phyloP scores from a whole-genome alignment of 2,113 vertebrate species.

The Gavialis gangeticus region DNA sequence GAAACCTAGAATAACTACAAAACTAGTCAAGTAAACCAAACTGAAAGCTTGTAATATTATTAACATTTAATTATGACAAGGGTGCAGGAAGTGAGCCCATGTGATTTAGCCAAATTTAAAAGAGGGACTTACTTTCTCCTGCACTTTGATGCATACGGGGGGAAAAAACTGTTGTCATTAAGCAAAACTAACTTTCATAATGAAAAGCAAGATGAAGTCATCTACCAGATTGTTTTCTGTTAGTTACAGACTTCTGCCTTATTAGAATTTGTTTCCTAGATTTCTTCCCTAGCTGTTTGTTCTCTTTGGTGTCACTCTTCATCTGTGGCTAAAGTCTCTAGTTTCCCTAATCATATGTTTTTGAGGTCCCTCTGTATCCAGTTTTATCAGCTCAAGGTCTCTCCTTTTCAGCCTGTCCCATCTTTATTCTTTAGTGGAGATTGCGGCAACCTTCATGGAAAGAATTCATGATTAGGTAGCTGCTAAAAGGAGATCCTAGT shows the following conservation, averaged over 20 bases:
- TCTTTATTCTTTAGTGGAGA: not conserved
- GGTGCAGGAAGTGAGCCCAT: not conserved
- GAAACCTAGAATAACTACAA: not conserved
- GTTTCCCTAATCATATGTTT: not conserved
- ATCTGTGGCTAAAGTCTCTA: conserved; percentile 10
- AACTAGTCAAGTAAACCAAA: not conserved
- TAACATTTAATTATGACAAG: not conserved
- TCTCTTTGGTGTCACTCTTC: conserved; percentile 56
- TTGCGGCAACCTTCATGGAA: not conserved
- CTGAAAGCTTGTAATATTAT: not conserved
- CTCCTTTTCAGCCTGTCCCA: not conserved
- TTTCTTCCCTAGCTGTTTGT: conserved; percentile 57
- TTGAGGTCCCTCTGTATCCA: not conserved
- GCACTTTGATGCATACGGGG: not conserved
- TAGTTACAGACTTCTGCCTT: conserved; percentile 58
- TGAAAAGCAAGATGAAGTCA: conserved; percentile 12
- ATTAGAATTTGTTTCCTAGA: conserved; percentile 69
- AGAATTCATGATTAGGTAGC: not conserved
- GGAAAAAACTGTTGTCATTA: conserved; percentile 22
- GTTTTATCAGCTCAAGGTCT: not conserved
- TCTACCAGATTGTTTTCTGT: conserved; percentile 45
- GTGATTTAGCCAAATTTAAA: not conserved
- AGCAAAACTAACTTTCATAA: conserved; percentile 35
- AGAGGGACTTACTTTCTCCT: not conserved
- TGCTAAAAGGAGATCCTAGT: not conserved